phyloP scores from a whole-genome alignment of 2,113 vertebrate species.

The Carassius gibelio region DNA sequence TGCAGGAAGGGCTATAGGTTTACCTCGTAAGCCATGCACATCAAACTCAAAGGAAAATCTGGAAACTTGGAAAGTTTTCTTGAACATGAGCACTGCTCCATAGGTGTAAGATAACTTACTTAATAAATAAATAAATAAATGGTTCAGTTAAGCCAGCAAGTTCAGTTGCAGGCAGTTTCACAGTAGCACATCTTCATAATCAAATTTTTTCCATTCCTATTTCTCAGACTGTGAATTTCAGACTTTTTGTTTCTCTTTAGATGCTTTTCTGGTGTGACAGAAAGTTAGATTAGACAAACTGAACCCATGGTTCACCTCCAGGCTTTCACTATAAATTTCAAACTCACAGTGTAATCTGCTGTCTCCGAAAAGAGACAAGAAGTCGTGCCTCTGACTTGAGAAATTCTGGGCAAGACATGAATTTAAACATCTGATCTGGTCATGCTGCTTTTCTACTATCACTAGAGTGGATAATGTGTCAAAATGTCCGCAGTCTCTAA shows the following conservation, averaged over 20 bases:
- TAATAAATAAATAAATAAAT: background rate
- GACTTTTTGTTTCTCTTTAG: background rate
- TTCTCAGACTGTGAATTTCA: slow-evolving; percentile 2
- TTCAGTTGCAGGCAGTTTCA: background rate
- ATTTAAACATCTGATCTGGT: slow-evolving; percentile 26
- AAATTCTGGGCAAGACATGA: background rate
- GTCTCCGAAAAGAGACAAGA: background rate
- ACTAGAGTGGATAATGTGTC: background rate
- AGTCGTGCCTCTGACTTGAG: background rate
- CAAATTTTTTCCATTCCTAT: background rate
- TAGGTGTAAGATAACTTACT: background rate
- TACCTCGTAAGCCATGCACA: background rate
- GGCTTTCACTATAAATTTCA: slow-evolving; percentile 19
- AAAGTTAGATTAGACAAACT: slow-evolving; percentile 27
- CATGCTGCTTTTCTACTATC: background rate
- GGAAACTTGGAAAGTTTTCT: background rate
- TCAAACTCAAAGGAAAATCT: slow-evolving; percentile 12
- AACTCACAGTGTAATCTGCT: background rate
- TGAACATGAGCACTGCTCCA: background rate
- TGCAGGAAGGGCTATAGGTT: background rate
- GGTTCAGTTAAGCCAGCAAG: background rate
- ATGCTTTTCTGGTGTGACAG: slow-evolving; percentile 18
- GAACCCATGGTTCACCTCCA: background rate
- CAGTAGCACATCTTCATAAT: slow-evolving; percentile 16
- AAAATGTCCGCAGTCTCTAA: slow-evolving; percentile 1